Evolutionary conservation across 1,140 invertebrate species (phyloP).

Genomic region (Lasioglossum albipes): DNA sequence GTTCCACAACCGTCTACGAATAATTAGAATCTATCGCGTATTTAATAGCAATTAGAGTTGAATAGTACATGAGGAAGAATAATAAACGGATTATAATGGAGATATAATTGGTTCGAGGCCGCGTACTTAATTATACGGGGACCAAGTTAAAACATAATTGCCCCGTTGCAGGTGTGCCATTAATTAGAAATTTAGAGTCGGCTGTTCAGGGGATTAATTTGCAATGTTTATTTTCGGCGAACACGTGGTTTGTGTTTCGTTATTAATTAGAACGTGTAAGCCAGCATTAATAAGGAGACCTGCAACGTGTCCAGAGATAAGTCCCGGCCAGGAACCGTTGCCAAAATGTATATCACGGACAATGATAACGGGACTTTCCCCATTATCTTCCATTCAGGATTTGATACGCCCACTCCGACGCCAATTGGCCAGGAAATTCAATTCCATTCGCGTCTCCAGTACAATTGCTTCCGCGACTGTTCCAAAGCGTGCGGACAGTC

Average conservation of each 20-base stretch:
- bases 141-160: too few relatives aligned
- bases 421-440: conserved; percentile 7
- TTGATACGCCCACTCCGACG: neutral
- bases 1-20: too few relatives aligned
- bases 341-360: conserved; percentile 1
- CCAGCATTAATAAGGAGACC: neutral
- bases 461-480: neutral
- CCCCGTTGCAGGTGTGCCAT: too few relatives aligned
- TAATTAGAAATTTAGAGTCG: too few relatives aligned
- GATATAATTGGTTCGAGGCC: too few relatives aligned
- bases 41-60: too few relatives aligned
- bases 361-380: conserved; percentile 5
- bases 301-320: neutral
- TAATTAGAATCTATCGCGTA: too few relatives aligned
- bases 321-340: neutral
- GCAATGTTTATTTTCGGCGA: too few relatives aligned
- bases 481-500: neutral
- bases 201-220: too few relatives aligned
- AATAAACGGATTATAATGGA: too few relatives aligned
- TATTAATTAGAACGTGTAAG: neutral
- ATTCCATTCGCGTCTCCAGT: neutral
- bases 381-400: neutral
- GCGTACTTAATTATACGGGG: too few relatives aligned
- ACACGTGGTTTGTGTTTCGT: neutral
- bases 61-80: too few relatives aligned